Conservation (phyloP, 2,888 invertebrate species). For the Drosophila nr. fundita region DNA sequence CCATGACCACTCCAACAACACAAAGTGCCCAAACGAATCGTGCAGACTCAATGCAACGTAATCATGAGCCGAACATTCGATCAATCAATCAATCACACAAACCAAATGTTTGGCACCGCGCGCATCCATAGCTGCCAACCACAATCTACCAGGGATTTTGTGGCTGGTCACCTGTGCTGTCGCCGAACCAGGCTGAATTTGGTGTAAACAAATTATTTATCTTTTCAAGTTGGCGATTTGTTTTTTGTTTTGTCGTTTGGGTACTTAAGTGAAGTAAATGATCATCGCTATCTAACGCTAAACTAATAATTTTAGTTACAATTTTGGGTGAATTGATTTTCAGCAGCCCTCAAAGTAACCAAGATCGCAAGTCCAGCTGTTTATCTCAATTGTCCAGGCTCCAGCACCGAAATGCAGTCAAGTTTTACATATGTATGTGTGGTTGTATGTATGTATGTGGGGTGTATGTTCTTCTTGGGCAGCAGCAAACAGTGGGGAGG, state of each 20-base stretch:
- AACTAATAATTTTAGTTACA: constrained; percentile 83
- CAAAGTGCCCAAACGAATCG: constrained; percentile 83
- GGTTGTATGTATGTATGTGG: neutral
- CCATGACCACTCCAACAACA: constrained; percentile 85
- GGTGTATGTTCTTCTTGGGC: neutral
- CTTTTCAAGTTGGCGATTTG: constrained; percentile 29
- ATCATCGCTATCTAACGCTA: constrained; percentile 84
- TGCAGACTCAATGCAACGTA: constrained; percentile 47
- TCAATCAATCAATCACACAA: constrained; percentile 40
- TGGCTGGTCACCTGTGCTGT: neutral
- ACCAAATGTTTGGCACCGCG: constrained; percentile 14
- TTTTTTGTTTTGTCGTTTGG: constrained; percentile 77
- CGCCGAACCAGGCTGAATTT: neutral
- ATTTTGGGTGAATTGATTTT: constrained; percentile 77
- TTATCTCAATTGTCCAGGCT: constrained; percentile 25
- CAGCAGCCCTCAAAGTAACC: constrained; percentile 66
- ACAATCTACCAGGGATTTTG: neutral
- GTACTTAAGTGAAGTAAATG: constrained; percentile 84
- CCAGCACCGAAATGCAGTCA: constrained; percentile 6
- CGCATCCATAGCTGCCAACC: neutral
- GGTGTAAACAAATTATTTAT: constrained; percentile 10
- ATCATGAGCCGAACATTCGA: constrained; percentile 40
- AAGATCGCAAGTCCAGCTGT: constrained; percentile 63
- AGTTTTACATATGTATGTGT: neutral
- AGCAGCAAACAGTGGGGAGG: constrained; percentile 1